Conservation (phyloP, 2,888 invertebrate species). For the Amblyteles armatorius region DNA sequence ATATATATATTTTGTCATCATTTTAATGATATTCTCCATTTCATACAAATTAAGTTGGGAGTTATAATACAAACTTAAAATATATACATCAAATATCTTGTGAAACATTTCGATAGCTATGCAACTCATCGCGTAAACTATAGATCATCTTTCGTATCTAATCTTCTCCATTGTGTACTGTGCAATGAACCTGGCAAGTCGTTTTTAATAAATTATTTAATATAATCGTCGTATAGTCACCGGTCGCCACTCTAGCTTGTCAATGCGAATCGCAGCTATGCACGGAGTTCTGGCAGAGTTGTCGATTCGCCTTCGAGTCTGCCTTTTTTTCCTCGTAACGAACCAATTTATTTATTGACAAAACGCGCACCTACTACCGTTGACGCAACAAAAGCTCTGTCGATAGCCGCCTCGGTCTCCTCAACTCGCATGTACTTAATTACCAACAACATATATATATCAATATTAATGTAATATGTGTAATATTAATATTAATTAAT, state of each 20-base stretch:
- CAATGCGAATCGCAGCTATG: conserved; percentile 64
- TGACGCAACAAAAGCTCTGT: conserved; percentile 33
- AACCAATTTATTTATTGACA: conserved; percentile 29
- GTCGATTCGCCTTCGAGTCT: conserved; percentile 39
- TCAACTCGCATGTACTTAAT: conserved; percentile 28
- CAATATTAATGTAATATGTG: conserved; percentile 18
- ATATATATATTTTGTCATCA: conserved; percentile 76
- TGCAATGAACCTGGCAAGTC: conserved; percentile 82
- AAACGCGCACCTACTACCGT: conserved; percentile 39
- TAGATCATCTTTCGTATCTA: conserved; percentile 74
- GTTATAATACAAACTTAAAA: conserved; percentile 84
- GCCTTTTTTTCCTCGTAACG: conserved; percentile 3
- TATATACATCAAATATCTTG: conserved; percentile 83
- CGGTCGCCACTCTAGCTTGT: conserved; percentile 37
- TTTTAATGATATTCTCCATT: conserved; percentile 83
- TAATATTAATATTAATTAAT: conserved; percentile 19
- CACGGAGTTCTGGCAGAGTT: conserved; percentile 72
- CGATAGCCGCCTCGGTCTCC: conserved; percentile 15
- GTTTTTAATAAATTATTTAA: conserved; percentile 80
- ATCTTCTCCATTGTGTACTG: conserved; percentile 76
- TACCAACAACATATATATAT: conserved; percentile 33
- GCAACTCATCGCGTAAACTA: conserved; percentile 79
- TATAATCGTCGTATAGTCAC: conserved; percentile 62
- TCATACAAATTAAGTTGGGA: conserved; percentile 83
- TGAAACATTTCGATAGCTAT: conserved; percentile 81